A percentile compares a stretch with the other conserved stretches of the same genome.
Evolutionary conservation across 2,888 invertebrate genomes (phyloP).

Genomic region (Trichogramma evanescens): DNA sequence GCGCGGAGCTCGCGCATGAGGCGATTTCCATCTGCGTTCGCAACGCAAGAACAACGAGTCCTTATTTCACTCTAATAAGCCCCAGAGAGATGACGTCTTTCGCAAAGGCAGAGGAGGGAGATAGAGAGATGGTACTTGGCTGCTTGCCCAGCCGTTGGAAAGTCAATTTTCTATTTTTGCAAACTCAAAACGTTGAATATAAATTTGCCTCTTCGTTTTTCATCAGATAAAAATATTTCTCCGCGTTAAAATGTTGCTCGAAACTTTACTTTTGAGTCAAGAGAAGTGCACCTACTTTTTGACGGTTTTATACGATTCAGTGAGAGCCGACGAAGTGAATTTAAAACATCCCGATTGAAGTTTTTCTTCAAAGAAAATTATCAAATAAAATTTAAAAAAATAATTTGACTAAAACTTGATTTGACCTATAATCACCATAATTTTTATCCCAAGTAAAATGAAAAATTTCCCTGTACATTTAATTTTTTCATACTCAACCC

Average conservation of each 20-base stretch:
- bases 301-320: too few relatives aligned
- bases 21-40: neutral
- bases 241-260: neutral
- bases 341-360: neutral
- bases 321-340: too few relatives aligned
- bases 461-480: too few relatives aligned
- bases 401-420: too few relatives aligned
- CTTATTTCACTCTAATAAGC: conserved; percentile 18
- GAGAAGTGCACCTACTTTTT: too few relatives aligned
- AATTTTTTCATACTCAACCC: too few relatives aligned
- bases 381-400: too few relatives aligned
- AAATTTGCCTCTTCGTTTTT: conserved; percentile 3
- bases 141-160: conserved; percentile 4
- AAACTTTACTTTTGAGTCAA: too few relatives aligned
- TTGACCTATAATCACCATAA: too few relatives aligned
- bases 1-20: neutral
- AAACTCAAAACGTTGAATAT: neutral
- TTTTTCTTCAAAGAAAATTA: neutral
- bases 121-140: conserved; percentile 7
- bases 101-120: neutral
- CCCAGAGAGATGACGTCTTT: conserved; percentile 12
- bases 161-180: conserved; percentile 9
- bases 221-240: neutral
- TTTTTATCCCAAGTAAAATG: too few relatives aligned
- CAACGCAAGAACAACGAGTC: conserved; percentile 5